These are phyloP conservation scores for Berghia stephanieae DNA, from an alignment of 1,140 invertebrate genomes.

Conservation along the genomic window DNA sequence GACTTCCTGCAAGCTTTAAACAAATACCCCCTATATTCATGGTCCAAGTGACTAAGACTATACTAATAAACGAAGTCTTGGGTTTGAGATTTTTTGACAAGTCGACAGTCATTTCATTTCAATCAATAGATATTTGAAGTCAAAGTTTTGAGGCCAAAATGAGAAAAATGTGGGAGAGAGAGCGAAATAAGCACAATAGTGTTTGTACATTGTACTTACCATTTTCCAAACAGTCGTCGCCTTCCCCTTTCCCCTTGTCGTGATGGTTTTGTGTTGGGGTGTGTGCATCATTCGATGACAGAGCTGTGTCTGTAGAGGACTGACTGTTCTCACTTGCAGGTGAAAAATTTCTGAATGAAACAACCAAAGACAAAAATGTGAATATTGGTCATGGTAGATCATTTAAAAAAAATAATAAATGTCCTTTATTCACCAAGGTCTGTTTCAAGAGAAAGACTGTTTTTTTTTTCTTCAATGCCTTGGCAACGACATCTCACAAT, in stretches of 20 bases:
- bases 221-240: constrained; percentile 54
- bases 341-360: constrained; percentile 20
- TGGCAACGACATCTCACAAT: not conserved
- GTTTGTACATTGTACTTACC: constrained; percentile 35
- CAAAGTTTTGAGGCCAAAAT: no score
- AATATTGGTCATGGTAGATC: not conserved
- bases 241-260: constrained; percentile 52
- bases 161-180: no score
- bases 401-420: not conserved
- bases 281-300: constrained; percentile 59
- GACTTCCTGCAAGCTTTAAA: no score
- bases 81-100: no score
- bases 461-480: not conserved
- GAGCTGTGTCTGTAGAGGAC: constrained; percentile 65
- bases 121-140: no score
- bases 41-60: not conserved
- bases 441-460: not conserved
- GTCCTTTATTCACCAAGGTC: not conserved
- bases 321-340: constrained; percentile 59
- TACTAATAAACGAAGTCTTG: no score
- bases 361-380: not conserved
- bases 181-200: not conserved
- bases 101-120: no score
- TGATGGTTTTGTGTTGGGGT: constrained; percentile 55
- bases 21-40: not conserved